Conservation (phyloP, 2,888 invertebrate genomes). For the Lagria hirta region DNA sequence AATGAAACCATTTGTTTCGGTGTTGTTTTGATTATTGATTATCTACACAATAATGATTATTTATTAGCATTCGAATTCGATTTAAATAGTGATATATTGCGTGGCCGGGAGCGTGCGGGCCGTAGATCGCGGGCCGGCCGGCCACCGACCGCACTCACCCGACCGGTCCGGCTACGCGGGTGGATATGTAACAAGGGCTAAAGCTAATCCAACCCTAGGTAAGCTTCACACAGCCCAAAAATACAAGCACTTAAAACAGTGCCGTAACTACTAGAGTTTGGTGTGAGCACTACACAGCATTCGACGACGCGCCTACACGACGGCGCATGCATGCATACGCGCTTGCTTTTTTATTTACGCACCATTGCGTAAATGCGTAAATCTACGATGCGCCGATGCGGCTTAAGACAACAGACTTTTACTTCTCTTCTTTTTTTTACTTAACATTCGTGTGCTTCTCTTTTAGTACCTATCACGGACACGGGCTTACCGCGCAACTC, state of each 20-base stretch:
- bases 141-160: constrained; percentile 47
- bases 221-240: constrained; percentile 68
- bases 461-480: no score
- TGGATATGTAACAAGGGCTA: constrained; percentile 60
- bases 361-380: no score
- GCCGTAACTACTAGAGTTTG: constrained; percentile 59
- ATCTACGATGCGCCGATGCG: no score
- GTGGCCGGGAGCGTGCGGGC: constrained; percentile 43
- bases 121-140: constrained; percentile 45
- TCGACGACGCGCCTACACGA: constrained; percentile 33
- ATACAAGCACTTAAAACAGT: constrained; percentile 70
- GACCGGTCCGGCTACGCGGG: constrained; percentile 52
- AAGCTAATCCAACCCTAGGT: constrained; percentile 59
- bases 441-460: no score
- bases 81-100: constrained; percentile 53
- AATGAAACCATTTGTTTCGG: constrained; percentile 39
- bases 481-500: no score
- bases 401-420: no score
- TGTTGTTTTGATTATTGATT: constrained; percentile 56
- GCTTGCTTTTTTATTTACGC: no score
- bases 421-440: no score
- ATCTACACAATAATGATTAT: constrained; percentile 57
- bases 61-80: constrained; percentile 55
- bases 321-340: no score
- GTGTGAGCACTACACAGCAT: constrained; percentile 56